These are phyloP conservation scores for Drosophila fulvimacula DNA, from an alignment of 2,888 invertebrate species.

Conservation along the genomic window DNA sequence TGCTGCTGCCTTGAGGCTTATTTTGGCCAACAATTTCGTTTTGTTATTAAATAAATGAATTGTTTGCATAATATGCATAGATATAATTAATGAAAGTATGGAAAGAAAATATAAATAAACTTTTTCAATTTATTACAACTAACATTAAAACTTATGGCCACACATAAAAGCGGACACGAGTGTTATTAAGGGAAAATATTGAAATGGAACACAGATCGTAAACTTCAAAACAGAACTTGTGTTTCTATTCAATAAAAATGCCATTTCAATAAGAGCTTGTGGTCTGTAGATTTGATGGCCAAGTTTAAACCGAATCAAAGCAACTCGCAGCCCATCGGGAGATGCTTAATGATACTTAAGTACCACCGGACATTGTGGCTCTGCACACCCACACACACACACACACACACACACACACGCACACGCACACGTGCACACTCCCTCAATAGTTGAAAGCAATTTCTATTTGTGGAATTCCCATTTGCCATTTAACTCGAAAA, in stretches of 20 bases:
- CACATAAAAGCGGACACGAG: neutral
- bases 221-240: slow-evolving; percentile 16
- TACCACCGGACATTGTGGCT: slow-evolving; percentile 28
- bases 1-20: slow-evolving; percentile 69
- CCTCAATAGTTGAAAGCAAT: slow-evolving; percentile 22
- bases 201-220: neutral
- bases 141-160: slow-evolving; percentile 28
- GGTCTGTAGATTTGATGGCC: slow-evolving; percentile 24
- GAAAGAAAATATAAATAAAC: slow-evolving; percentile 25
- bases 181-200: neutral
- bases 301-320: slow-evolving; percentile 49
- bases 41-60: slow-evolving; percentile 23
- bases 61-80: slow-evolving; percentile 31
- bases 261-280: slow-evolving; percentile 17
- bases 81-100: slow-evolving; percentile 38
- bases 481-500: slow-evolving; percentile 42
- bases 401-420: neutral
- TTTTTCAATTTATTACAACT: slow-evolving; percentile 42
- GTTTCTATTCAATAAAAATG: slow-evolving; percentile 2
- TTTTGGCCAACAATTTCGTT: slow-evolving; percentile 45
- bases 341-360: slow-evolving; percentile 14
- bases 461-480: slow-evolving; percentile 34
- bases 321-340: slow-evolving; percentile 27
- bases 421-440: neutral
- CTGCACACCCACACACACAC: slow-evolving; percentile 8